Conservation (phyloP, 2,113 vertebrate genomes). For the Noctilio leporinus region DNA sequence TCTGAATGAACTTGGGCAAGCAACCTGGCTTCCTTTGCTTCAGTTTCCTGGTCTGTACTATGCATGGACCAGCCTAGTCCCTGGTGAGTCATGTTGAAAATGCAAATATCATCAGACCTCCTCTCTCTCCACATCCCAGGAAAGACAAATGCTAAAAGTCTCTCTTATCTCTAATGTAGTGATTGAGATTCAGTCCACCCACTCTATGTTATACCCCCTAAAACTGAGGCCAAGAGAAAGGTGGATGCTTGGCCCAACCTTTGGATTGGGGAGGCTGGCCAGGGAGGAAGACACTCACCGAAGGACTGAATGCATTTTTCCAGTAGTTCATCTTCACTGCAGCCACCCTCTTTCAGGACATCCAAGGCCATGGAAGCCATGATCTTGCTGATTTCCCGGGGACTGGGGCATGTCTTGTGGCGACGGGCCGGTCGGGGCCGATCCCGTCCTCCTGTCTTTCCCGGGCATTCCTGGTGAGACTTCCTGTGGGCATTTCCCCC, state of each 20-base stretch:
- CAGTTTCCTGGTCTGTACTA: not conserved
- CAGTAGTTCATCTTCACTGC: slow-evolving; percentile 87
- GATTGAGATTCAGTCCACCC: not conserved
- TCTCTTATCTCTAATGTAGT: not conserved
- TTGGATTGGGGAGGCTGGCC: not conserved
- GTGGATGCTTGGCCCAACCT: no score
- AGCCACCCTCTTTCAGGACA: slow-evolving; percentile 81
- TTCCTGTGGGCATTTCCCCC: slow-evolving; percentile 64
- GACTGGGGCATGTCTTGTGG: slow-evolving; percentile 91
- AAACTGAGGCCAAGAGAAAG: not conserved
- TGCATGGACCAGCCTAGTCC: not conserved
- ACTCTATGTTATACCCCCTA: not conserved
- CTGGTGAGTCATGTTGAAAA: not conserved
- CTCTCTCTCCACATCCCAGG: not conserved
- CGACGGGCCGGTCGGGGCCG: slow-evolving; percentile 77
- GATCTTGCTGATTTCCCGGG: slow-evolving; percentile 87
- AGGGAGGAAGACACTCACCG: slow-evolving; percentile 72
- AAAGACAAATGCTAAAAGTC: not conserved
- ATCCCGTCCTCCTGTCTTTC: slow-evolving; percentile 47
- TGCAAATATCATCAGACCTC: not conserved
- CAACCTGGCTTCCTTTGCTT: not conserved
- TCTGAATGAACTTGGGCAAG: not conserved
- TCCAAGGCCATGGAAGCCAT: slow-evolving; percentile 78
- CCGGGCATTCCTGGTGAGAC: slow-evolving; percentile 79
- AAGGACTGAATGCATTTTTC: slow-evolving; percentile 89